Evolutionary conservation across 2,888 invertebrate species (phyloP), one percentile per base, ranked within the genome.

Genomic region (Chalcis sispes): DNA sequence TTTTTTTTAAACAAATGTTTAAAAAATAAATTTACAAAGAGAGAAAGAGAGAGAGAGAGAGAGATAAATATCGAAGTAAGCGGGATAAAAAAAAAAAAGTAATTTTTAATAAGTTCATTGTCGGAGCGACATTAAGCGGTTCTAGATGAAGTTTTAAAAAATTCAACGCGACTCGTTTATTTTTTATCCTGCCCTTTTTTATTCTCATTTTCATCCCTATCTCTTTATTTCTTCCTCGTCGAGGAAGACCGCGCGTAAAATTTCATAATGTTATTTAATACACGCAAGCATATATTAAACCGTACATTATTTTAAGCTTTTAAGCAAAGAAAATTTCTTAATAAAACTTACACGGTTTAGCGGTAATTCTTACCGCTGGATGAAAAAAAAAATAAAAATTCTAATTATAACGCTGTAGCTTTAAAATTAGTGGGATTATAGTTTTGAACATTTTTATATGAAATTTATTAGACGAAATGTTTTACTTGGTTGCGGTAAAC

Each of bases 271-370:
- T 29, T 46, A 58, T 69, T 56, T 46, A 69, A 23, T 32, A n/a
- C 58, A 32, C 54, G 67, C 29, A 42, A 56, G 58, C 29, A 29
- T 58, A 15, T 58, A 20, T 46, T 23, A 69, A 69, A 46, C n/a
- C 20, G 58, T 58, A 58, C 58, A 58, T 69, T 58, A 56, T 62
- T 52, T 62, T 62, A 62, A 66, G 52, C 52, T 67, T 40, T 40
- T 25, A 13, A 4, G 36, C 61, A 27, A 18, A 23, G 25, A 36
- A 40, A 40, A 61, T 59, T 36, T 50, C 46, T 42, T 50, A 54
- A 50, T 62, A 36, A 62, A 71, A 71, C 52, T 36, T 25, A 25
- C 3, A 4, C 42, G n/a, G 18, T 42, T 67, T 25, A 46, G 27
- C 36, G 32, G 23, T 36, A 50, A 70, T 59, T 59, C 50, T 58